Evolutionary conservation across 2,888 invertebrate genomes (phyloP).

Genomic region (Drosophila nr. medialis): DNA sequence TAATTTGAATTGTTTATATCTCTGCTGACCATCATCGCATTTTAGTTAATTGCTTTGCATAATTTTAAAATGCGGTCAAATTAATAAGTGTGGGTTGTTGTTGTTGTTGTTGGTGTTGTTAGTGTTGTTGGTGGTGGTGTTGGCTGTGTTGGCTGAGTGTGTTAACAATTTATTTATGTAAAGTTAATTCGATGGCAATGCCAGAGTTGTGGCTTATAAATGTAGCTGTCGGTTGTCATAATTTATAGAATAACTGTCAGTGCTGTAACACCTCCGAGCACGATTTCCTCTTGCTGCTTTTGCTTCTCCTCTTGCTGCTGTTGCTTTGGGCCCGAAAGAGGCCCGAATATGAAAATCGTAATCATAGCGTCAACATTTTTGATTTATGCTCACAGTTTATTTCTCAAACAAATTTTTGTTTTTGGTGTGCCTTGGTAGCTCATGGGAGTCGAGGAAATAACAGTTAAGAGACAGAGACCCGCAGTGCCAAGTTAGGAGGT

Average conservation of each 20-base stretch:
- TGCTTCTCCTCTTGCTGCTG: conserved; percentile 6
- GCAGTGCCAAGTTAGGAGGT: conserved; percentile 47
- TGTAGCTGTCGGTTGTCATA: conserved; percentile 79
- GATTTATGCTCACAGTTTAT: conserved; percentile 73
- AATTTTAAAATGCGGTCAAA: conserved; percentile 69
- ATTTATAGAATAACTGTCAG: conserved; percentile 81
- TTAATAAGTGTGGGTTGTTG: conserved; percentile 61
- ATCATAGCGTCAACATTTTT: conserved; percentile 79
- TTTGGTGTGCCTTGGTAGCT: conserved; percentile 34
- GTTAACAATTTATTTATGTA: conserved; percentile 68
- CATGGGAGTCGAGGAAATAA: conserved; percentile 49
- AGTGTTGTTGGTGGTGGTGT: conserved; percentile 14
- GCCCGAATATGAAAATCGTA: conserved; percentile 66
- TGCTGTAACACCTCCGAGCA: conserved; percentile 77
- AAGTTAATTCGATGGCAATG: conserved; percentile 62
- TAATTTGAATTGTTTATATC: conserved; percentile 43
- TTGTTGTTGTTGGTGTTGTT: conserved; percentile 24
- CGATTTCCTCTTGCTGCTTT: conserved; percentile 58
- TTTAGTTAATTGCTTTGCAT: conserved; percentile 73
- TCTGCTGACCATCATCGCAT: conserved; percentile 52
- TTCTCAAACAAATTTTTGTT: conserved; percentile 52
- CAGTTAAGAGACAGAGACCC: conserved; percentile 42
- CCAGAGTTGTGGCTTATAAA: conserved; percentile 79
- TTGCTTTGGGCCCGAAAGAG: conserved; percentile 33
- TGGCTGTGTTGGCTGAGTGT: conserved; percentile 33